Percentiles rank a stretch among this genome's conserved stretches.
Conservation (phyloP, 2,113 vertebrate species). For the Oreochromis spilurus region DNA sequence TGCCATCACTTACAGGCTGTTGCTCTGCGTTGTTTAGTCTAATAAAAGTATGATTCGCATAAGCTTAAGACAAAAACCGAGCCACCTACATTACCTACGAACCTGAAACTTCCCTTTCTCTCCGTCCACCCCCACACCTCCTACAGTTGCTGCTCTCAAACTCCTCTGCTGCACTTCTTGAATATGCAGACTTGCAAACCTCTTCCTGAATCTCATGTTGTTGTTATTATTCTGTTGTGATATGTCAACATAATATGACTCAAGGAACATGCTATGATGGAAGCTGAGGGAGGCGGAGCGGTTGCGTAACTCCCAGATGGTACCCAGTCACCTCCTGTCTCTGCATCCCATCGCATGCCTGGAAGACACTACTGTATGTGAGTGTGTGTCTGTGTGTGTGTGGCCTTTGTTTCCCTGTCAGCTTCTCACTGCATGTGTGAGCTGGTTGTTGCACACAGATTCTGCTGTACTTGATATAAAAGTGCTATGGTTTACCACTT, state of each 20-base stretch:
- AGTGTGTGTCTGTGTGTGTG: neutral
- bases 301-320: constrained; percentile 33
- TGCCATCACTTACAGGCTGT: neutral
- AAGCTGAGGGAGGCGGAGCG: neutral
- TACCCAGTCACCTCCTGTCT: neutral
- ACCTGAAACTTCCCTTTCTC: neutral
- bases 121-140: neutral
- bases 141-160: neutral
- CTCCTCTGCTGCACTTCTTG: neutral
- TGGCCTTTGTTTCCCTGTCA: neutral
- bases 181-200: neutral
- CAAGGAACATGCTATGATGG: neutral
- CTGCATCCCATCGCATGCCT: neutral
- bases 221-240: neutral
- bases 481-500: neutral
- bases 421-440: neutral
- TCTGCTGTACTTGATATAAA: neutral
- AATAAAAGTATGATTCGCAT: neutral
- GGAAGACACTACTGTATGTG: neutral
- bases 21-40: neutral
- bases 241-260: neutral
- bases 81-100: neutral
- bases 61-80: neutral
- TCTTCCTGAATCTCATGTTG: neutral
- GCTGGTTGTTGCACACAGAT: neutral